Evolutionary conservation across 2,113 vertebrate species (phyloP).

Genomic region (Amphilophus citrinellus): DNA sequence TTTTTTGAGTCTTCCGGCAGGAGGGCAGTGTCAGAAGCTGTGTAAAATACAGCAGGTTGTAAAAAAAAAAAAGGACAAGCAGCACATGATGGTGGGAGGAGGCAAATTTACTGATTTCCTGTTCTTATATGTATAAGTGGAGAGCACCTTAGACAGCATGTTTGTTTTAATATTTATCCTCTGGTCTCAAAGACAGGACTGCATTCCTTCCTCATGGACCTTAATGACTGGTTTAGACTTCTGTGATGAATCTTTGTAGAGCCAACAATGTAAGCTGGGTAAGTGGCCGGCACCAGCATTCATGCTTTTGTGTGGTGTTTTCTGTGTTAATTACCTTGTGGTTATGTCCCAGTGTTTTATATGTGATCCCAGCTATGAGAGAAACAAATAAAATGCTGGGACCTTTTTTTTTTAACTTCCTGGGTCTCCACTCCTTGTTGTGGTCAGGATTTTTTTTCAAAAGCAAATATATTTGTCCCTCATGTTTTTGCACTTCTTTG

Average conservation of each 20-base stretch:
- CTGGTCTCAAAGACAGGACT: not conserved
- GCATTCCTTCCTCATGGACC: not conserved
- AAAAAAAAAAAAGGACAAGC: not conserved
- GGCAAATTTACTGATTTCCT: not conserved
- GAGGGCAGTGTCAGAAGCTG: not conserved
- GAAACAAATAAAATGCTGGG: too few species aligned
- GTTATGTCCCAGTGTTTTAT: too few species aligned
- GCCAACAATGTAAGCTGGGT: not conserved
- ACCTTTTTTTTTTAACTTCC: too few species aligned
- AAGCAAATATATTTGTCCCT: too few species aligned
- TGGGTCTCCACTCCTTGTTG: too few species aligned
- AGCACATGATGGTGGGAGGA: not conserved
- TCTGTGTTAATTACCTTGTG: too few species aligned
- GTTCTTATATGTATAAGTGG: not conserved
- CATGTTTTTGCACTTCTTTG: too few species aligned
- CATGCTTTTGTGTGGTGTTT: not conserved
- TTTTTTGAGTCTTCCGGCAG: not conserved
- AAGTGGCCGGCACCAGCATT: not conserved
- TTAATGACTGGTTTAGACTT: not conserved
- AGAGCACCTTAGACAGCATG: not conserved
- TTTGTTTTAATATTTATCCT: not conserved
- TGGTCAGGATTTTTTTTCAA: too few species aligned
- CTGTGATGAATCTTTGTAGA: not conserved
- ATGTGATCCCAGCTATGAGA: too few species aligned
- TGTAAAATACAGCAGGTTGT: not conserved